phyloP scores from a whole-genome alignment of 1,140 invertebrate species.

The Penaeus chinensis region DNA sequence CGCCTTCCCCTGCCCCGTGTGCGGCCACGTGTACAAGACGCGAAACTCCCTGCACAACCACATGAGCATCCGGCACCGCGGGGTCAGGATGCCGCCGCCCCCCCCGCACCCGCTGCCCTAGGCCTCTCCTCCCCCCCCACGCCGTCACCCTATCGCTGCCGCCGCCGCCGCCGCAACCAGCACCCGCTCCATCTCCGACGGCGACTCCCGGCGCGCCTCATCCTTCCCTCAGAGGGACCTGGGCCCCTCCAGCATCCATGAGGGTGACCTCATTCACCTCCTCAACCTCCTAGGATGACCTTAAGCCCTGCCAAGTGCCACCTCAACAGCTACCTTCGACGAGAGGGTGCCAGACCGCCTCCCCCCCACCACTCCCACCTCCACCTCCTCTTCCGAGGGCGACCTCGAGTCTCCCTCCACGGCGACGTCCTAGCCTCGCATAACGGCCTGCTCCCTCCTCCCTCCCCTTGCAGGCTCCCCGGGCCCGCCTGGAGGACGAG shows the following conservation, averaged over 20 bases:
- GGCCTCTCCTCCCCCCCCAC: constrained; percentile 25
- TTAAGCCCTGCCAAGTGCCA: not conserved
- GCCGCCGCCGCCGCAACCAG: constrained; percentile 2
- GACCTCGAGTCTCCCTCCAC: not conserved
- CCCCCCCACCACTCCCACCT: constrained; percentile 1
- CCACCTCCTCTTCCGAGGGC: not conserved
- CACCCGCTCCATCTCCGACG: constrained; percentile 10
- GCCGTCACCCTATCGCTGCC: not conserved
- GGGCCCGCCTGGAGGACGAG: not conserved
- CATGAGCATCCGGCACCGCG: constrained; percentile 60
- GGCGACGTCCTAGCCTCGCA: too few species aligned
- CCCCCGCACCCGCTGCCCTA: constrained; percentile 23
- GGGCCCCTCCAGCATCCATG: not conserved
- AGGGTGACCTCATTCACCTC: not conserved
- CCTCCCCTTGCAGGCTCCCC: too few species aligned
- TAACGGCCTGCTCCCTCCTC: too few species aligned
- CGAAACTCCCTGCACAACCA: constrained; percentile 63
- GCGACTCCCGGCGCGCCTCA: not conserved
- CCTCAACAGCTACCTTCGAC: too few species aligned
- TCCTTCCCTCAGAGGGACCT: not conserved
- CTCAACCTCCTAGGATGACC: constrained; percentile 1
- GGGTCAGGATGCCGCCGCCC: constrained; percentile 58
- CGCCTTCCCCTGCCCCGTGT: constrained; percentile 61
- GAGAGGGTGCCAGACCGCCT: not conserved
- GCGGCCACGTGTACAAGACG: constrained; percentile 62